Percentiles rank a stretch among this genome's conserved stretches.
These are phyloP conservation scores for Drosophila pegasa DNA, from an alignment of 2,888 invertebrate species.

Conservation along the genomic window DNA sequence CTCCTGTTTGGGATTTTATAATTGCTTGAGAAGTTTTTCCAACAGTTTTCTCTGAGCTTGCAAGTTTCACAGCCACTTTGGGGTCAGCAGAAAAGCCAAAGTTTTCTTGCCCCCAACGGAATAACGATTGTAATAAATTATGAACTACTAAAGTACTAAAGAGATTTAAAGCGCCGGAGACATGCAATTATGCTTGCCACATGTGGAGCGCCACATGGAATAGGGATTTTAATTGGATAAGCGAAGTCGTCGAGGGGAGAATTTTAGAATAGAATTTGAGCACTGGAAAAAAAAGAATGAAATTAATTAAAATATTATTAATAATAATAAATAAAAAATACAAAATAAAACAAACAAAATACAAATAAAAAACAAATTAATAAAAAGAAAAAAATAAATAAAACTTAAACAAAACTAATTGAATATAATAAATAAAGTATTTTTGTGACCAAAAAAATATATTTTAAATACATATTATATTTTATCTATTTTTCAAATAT, in stretches of 20 bases:
- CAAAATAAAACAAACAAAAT: background rate
- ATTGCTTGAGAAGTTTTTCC: conserved; percentile 64
- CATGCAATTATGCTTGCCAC: conserved; percentile 72
- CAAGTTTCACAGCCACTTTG: conserved; percentile 53
- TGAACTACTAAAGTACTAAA: conserved; percentile 41
- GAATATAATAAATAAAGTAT: background rate
- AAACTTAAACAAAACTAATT: background rate
- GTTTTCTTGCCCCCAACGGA: conserved; percentile 43
- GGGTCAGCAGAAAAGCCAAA: conserved; percentile 63
- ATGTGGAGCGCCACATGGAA: conserved; percentile 52
- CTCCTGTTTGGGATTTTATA: conserved; percentile 61
- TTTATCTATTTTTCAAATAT: background rate
- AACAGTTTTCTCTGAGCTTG: conserved; percentile 42
- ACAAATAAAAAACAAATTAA: background rate
- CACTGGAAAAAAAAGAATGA: background rate
- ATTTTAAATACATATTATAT: background rate
- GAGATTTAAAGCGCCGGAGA: conserved; percentile 53
- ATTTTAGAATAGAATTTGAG: background rate
- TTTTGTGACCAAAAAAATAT: background rate
- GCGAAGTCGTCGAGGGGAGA: conserved; percentile 25
- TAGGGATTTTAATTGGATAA: conserved; percentile 58
- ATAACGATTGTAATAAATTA: conserved; percentile 73
- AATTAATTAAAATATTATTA: background rate
- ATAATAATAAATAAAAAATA: background rate
- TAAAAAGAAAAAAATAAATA: background rate